phyloP scores from a whole-genome alignment of 2,113 vertebrate genomes.

The Ibidorhyncha struthersii region DNA sequence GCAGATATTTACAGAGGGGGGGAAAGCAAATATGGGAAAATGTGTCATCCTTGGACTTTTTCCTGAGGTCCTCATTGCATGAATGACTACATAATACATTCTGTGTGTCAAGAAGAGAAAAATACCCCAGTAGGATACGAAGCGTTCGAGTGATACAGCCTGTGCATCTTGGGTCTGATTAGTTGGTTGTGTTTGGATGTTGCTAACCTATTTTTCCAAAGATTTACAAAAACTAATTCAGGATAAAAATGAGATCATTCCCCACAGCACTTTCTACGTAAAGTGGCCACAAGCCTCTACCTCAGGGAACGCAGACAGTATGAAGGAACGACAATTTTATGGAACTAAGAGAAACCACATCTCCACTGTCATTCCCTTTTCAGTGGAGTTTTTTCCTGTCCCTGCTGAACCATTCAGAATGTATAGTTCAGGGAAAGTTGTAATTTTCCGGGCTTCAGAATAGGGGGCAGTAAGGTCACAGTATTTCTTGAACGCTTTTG shows the following conservation, averaged over 20 bases:
- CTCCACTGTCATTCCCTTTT: neutral
- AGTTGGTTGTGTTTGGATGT: neutral
- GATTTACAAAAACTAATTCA: neutral
- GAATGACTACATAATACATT: neutral
- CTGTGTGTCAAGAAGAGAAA: neutral
- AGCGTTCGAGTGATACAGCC: neutral
- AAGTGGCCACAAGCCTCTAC: neutral
- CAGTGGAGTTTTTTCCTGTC: neutral
- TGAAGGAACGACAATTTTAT: neutral
- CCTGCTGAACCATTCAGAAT: neutral
- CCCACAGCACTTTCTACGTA: neutral
- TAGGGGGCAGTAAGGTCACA: slow-evolving; percentile 54
- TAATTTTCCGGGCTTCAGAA: slow-evolving; percentile 17
- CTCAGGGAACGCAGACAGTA: neutral
- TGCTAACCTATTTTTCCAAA: neutral
- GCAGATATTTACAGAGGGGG: neutral
- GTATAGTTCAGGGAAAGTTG: neutral
- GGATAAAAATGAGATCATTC: neutral
- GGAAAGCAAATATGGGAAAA: neutral
- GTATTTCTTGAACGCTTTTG: neutral
- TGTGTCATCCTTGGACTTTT: neutral
- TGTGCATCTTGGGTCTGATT: neutral
- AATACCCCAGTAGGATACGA: neutral
- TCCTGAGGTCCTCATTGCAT: neutral
- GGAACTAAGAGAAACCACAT: neutral